These are phyloP conservation scores for Scolanthus callimorphus DNA, from an alignment of 92 coral and sea anemone genomes.

Conservation along the genomic window DNA sequence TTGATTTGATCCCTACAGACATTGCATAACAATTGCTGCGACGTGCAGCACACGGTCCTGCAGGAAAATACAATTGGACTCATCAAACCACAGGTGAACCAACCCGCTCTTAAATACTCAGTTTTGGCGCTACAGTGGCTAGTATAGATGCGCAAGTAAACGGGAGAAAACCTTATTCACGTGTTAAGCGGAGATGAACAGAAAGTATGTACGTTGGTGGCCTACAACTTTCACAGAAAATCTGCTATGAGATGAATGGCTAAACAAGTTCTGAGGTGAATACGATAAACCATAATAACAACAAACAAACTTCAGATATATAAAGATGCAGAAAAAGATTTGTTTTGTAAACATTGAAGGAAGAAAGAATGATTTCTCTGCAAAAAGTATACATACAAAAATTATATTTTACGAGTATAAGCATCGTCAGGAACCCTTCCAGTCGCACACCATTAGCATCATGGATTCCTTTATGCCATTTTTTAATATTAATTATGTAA, in stretches of 20 bases:
- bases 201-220: slow-evolving; percentile 31
- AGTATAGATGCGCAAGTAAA: not conserved
- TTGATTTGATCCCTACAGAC: slow-evolving; percentile 33
- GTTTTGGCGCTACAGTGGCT: slow-evolving; percentile 18
- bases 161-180: slow-evolving; percentile 7
- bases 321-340: no score
- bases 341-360: no score
- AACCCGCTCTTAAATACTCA: slow-evolving; percentile 26
- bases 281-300: no score
- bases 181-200: slow-evolving; percentile 34
- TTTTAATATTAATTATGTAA: no score
- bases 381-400: no score
- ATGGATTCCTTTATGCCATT: no score
- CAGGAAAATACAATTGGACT: slow-evolving; percentile 34
- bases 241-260: slow-evolving; percentile 35
- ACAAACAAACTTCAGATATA: no score
- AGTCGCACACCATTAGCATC: no score
- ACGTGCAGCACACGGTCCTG: slow-evolving; percentile 31
- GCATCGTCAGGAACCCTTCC: no score
- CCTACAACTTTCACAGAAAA: slow-evolving; percentile 8
- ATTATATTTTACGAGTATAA: no score
- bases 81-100: slow-evolving; percentile 35
- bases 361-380: no score
- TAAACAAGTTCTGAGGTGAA: no score
- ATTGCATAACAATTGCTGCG: slow-evolving; percentile 38